Evolutionary conservation across 2,113 vertebrate genomes (phyloP), one percentile per base, ranked within the genome.

Genomic region (Mionectes macconnelli): DNA sequence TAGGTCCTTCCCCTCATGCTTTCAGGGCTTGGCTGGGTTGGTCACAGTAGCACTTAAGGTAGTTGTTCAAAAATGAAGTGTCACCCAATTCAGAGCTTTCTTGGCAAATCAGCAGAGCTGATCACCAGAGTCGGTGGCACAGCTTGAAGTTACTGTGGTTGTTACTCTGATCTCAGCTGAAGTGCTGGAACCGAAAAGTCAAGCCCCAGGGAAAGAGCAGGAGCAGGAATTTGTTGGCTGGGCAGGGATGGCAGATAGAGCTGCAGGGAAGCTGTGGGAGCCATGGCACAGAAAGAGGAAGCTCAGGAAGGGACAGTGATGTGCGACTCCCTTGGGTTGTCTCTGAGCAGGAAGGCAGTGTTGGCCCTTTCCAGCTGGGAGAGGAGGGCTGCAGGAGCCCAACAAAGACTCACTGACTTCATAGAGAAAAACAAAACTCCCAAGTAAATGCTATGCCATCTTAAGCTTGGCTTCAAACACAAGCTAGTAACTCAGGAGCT

Each of bases 111-210:
- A 31, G 20, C 30, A 23, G 53, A 21, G 24, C 2, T 45, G 44
- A 52, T 56, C 22, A 8, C 42, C n/a, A 30, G 17, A 47, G 60
- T 25, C 66, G 3, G 3, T 55, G 57, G 25, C 53, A 39, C 15
- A 35, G 42, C 40, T 70, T 0, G 4, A 37, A 0, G 0, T 18
- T 84, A 56, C 50, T 8, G 2, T 45, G 40, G 35, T 18, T 39
- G 33, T 42, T 37, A 8, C 22, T 74, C 72, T 24, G 70, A 73
- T 42, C 56, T 70, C 0, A 0, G 12, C 4, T 0, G 3, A 60
- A 62, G 9, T 14, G 25, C 20, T 50, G 23, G 35, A 47, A 31
- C 27, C 52, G 56, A 47, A 67, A n/a, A 33, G 9, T 16, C 39
- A 42, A 14, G n/a, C 25, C 14, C 17, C 4, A 2, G 40, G 75